These are phyloP conservation scores for Hypselothyrea guttata DNA, from an alignment of 2,888 invertebrate genomes.

Conservation along the genomic window DNA sequence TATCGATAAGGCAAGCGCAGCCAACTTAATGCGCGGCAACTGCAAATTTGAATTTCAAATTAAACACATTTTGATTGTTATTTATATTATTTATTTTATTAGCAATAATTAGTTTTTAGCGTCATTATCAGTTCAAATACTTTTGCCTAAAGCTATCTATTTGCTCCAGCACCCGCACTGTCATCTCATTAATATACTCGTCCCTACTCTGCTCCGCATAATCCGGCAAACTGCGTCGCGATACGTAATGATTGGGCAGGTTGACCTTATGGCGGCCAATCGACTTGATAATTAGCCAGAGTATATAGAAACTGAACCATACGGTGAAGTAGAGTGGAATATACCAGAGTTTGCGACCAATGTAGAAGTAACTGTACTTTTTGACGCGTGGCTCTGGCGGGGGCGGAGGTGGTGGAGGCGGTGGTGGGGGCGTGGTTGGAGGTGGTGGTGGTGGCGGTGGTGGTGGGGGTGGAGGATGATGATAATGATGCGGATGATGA, in stretches of 20 bases:
- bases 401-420: slow-evolving; percentile 65
- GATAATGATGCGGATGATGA: slow-evolving; percentile 65
- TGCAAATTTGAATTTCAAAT: neutral
- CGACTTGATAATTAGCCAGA: slow-evolving; percentile 86
- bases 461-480: slow-evolving; percentile 63
- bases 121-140: slow-evolving; percentile 61
- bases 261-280: slow-evolving; percentile 86
- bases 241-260: slow-evolving; percentile 81
- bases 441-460: slow-evolving; percentile 74
- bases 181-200: slow-evolving; percentile 79
- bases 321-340: slow-evolving; percentile 88
- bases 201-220: slow-evolving; percentile 60
- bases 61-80: neutral
- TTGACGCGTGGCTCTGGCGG: slow-evolving; percentile 83
- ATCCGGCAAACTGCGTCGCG: slow-evolving; percentile 70
- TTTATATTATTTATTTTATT: slow-evolving; percentile 47
- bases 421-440: slow-evolving; percentile 60
- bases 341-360: slow-evolving; percentile 88
- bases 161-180: slow-evolving; percentile 78
- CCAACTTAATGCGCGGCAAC: slow-evolving; percentile 14
- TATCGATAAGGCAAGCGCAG: neutral
- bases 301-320: slow-evolving; percentile 85
- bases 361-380: slow-evolving; percentile 87
- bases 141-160: slow-evolving; percentile 81
- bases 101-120: slow-evolving; percentile 33